Base-by-base conservation (phyloP, 2,113 vertebrate species). In the Phoenicopterus ruber region DNA sequence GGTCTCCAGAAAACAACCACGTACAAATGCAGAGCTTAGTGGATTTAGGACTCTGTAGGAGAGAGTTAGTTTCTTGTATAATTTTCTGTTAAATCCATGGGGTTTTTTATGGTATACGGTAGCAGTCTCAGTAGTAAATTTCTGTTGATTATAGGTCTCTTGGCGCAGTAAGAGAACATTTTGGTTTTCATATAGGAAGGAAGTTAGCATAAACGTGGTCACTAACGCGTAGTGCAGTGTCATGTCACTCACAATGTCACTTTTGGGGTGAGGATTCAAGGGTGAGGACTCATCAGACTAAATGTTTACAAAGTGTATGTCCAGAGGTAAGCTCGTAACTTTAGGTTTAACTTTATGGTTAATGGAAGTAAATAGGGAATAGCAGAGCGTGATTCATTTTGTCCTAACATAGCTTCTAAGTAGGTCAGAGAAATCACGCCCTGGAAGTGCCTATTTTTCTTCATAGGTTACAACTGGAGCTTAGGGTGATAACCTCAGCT, bases 391-490 rank as follows among this genome's bases (percentile, higher is more conserved):
- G 61, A 85, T 96, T 76, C 18, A 49, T 87, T 85, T 82, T 79
- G 57, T 82, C 73, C 50, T 91, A 69, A 52, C n/a, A 7, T 49
- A 85, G 26, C 52, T 79, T 85, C 44, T 94, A 85, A 93, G 36
- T 76, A 89, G 73, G 84, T 96, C 86, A 93, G 70, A 63, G 40
- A 89, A 85, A 82, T 96, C 84, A 52, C 70, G 69, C 84, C 52
- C 40, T 87, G 2, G 18, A 86, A 85, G 61, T 61, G 50, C 69
- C 42, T 67, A 6, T 82, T 93, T 88, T 86, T 70, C 80, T 92
- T 76, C 84, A 40, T 38, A 63, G 86, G 29, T 84, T 95, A 70
- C 65, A 91, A 21, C 81, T 72, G 65, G 73, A 89, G 77, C 40
- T 95, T 76, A 57, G 46, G 38, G 34, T 91, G 84, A 72, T 84